Evolutionary conservation across 2,113 vertebrate genomes (phyloP).

Genomic region (Psittacula cyanocephala): DNA sequence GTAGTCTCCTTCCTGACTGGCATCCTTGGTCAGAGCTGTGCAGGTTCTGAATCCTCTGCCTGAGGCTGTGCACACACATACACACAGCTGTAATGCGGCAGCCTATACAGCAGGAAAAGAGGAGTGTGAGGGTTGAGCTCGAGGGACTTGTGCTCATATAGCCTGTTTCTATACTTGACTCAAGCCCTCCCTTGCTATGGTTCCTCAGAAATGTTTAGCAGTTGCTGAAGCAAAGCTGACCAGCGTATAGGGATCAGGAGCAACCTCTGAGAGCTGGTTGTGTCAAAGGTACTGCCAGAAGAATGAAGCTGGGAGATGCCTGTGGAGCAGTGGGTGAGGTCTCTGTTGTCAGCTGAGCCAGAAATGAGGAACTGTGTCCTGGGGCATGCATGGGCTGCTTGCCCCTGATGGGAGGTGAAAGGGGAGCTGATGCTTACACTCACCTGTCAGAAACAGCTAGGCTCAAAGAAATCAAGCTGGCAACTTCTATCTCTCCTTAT

Average conservation of each 20-base stretch:
- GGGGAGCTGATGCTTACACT: fast-evolving
- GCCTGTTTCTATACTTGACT: fast-evolving
- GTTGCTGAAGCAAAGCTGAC: neutral
- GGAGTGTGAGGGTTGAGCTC: neutral
- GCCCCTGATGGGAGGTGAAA: neutral
- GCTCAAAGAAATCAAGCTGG: neutral
- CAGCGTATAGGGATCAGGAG: neutral
- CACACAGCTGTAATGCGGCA: fast-evolving
- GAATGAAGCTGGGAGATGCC: neutral
- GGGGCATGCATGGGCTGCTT: fast-evolving
- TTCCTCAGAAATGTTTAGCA: fast-evolving
- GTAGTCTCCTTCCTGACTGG: neutral
- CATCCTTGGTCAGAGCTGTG: neutral
- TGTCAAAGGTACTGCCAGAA: fast-evolving
- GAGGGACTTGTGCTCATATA: fast-evolving
- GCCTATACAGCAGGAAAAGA: neutral
- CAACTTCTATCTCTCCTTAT: neutral
- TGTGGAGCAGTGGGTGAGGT: fast-evolving
- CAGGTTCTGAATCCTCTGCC: neutral
- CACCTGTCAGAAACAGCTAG: neutral
- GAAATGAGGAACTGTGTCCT: fast-evolving
- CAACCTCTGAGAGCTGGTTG: neutral
- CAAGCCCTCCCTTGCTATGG: fast-evolving
- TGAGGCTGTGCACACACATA: neutral
- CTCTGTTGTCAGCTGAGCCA: neutral